Evolutionary conservation across 2,888 invertebrate genomes (phyloP), one percentile per base, ranked within the genome.

Genomic region (Deilephila porcellus): DNA sequence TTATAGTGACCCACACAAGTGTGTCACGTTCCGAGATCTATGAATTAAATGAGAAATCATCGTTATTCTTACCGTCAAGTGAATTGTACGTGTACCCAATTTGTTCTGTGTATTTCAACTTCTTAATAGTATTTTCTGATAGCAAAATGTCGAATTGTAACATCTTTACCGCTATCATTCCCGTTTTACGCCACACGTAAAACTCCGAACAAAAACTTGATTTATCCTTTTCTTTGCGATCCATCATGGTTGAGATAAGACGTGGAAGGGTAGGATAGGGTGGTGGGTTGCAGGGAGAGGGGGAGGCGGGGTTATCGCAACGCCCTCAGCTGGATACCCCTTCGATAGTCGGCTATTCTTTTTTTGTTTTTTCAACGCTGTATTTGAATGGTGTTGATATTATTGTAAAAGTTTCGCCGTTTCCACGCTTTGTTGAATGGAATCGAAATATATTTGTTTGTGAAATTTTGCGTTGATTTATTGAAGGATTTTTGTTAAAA

Each of bases 181-280:
- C 5, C 45, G 17, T 37, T 53, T 84, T 83, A 83, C 78, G 76
- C 83, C 84, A 85, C 79, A 78, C 80, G 77, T 77, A 77, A 75
- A 76, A 76, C 74, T 76, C 74, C 78, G 82, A 85, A 88, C 84
- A 89, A 88, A 89, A 90, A 89, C 87, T 86, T 88, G 90, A 91
- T 90, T 90, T 89, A 90, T 90, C 88, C 89, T 82, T 84, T 87
- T 86, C 87, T 86, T 83, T 80, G 80, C 90, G 84, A 91, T 92
- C 88, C 88, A 90, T 92, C 91, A 91, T 86, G 84, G 81, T 81
- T 76, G 79, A 86, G 92, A 91, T 92, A 91, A 90, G 87, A 80
- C 77, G 75, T 75, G 73, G 77, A 74, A 75, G 76, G 78, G n/a
- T n/a, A n/a, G n/a, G 79, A 74, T 73, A 63, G 64, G 71, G 75